Conservation (phyloP, 2,888 invertebrate species). For the Ectemnius lituratus region DNA sequence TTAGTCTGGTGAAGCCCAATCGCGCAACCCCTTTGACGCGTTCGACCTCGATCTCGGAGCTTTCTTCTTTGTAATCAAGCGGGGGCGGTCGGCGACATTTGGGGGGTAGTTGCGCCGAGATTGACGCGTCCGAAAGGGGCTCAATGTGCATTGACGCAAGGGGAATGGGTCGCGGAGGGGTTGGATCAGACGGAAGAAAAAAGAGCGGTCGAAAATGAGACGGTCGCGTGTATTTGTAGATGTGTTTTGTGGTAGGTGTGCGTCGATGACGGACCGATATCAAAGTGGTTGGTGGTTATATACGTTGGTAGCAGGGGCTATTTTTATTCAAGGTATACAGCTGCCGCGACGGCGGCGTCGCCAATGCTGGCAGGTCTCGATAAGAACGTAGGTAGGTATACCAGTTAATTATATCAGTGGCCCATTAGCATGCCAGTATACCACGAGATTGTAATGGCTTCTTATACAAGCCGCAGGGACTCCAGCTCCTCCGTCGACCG, state of each 20-base stretch:
- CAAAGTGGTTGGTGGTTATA: conserved; percentile 41
- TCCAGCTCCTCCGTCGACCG: conserved; percentile 1
- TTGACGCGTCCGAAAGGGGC: conserved; percentile 16
- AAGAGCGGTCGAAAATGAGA: conserved; percentile 49
- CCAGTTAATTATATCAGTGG: conserved; percentile 69
- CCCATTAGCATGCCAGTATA: conserved; percentile 66
- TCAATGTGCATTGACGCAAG: conserved; percentile 51
- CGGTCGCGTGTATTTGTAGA: conserved; percentile 42
- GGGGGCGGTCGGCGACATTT: not conserved
- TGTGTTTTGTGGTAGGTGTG: conserved; percentile 2
- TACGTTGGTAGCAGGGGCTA: conserved; percentile 43
- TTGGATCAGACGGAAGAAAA: conserved; percentile 17
- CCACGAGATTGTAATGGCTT: conserved; percentile 66
- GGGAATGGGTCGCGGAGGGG: not conserved
- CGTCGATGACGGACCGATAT: conserved; percentile 26
- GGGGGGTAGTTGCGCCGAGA: not conserved
- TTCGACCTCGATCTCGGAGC: not conserved
- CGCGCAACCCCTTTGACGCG: not conserved
- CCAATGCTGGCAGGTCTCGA: conserved; percentile 52
- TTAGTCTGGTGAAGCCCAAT: not conserved
- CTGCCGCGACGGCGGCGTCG: conserved; percentile 22
- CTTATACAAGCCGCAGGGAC: conserved; percentile 53
- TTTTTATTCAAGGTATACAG: conserved; percentile 62
- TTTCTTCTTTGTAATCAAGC: not conserved
- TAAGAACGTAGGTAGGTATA: conserved; percentile 60